Conservation (phyloP, 2,888 invertebrate genomes). For the Nezara viridula region DNA sequence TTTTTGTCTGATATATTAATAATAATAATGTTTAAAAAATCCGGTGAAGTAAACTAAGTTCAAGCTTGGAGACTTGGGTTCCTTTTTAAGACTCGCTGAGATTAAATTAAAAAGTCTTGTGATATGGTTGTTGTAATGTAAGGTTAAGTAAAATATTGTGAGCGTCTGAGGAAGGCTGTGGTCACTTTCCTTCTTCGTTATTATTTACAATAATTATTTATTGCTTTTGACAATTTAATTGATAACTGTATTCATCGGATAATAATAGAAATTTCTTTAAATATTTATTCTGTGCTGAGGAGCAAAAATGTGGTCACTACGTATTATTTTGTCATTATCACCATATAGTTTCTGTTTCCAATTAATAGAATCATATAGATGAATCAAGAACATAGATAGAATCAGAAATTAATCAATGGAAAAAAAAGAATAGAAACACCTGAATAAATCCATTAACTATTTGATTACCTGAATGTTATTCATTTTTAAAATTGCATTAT, state of each 20-base stretch:
- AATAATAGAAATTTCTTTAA: not conserved
- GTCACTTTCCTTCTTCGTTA: not conserved
- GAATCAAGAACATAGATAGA: no score
- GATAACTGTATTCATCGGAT: not conserved
- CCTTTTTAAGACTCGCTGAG: slow-evolving; percentile 47
- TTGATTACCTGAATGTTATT: no score
- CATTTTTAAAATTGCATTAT: not conserved
- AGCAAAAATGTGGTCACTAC: not conserved
- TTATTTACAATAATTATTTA: not conserved
- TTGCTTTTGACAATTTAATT: slow-evolving; percentile 6
- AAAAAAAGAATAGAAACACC: no score
- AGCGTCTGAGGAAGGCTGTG: slow-evolving; percentile 26
- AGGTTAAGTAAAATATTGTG: slow-evolving; percentile 20
- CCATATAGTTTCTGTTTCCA: no score
- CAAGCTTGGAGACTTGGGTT: slow-evolving; percentile 19
- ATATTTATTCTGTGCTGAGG: not conserved
- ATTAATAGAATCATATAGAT: no score
- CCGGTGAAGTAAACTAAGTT: slow-evolving; percentile 39
- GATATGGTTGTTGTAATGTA: slow-evolving; percentile 50
- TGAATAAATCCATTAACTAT: no score
- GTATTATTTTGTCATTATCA: not conserved
- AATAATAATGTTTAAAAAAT: not conserved
- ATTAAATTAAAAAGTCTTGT: slow-evolving; percentile 44
- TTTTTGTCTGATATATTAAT: not conserved
- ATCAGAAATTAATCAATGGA: no score